phyloP scores from a whole-genome alignment of 1,140 invertebrate species.

The Philaenus spumarius region DNA sequence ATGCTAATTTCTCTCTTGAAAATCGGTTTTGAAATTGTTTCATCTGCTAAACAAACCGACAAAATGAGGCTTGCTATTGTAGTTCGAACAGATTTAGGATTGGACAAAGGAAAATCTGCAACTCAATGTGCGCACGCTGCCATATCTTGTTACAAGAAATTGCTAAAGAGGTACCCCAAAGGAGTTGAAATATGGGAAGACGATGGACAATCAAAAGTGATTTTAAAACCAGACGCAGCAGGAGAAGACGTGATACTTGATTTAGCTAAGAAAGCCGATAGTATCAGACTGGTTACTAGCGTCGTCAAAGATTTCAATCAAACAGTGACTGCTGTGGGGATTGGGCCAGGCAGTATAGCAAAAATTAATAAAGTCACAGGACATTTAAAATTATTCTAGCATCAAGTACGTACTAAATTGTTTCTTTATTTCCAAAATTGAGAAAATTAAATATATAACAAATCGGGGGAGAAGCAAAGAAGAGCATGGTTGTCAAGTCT shows the following conservation, averaged over 20 bases:
- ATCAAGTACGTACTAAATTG: too few species aligned
- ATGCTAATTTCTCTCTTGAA: too few species aligned
- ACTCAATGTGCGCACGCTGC: slow-evolving; percentile 91
- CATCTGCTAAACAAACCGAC: too few species aligned
- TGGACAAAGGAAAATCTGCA: slow-evolving; percentile 92
- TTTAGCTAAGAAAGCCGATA: slow-evolving; percentile 58
- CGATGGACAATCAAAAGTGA: slow-evolving; percentile 76
- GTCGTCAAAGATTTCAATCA: slow-evolving; percentile 81
- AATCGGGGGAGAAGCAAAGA: too few species aligned
- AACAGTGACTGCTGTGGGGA: slow-evolving; percentile 78
- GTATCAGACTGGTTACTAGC: slow-evolving; percentile 59
- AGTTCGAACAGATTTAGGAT: slow-evolving; percentile 82
- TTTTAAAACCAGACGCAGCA: slow-evolving; percentile 49
- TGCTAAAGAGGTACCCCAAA: slow-evolving; percentile 51
- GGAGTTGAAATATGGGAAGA: slow-evolving; percentile 66
- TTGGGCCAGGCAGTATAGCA: slow-evolving; percentile 75
- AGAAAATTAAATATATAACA: too few species aligned
- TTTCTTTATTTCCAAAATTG: too few species aligned
- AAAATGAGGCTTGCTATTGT: slow-evolving; percentile 71
- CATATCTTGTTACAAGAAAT: slow-evolving; percentile 67
- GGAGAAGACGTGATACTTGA: slow-evolving; percentile 54
- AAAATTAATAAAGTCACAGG: slow-evolving; percentile 78
- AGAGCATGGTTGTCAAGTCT: too few species aligned
- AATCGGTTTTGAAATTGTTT: too few species aligned
- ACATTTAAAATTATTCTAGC: slow-evolving; percentile 80